Evolutionary conservation across 2,797 vertebrate genomes (phyloP).

Genomic region (Sebastes kiyomatsui): DNA sequence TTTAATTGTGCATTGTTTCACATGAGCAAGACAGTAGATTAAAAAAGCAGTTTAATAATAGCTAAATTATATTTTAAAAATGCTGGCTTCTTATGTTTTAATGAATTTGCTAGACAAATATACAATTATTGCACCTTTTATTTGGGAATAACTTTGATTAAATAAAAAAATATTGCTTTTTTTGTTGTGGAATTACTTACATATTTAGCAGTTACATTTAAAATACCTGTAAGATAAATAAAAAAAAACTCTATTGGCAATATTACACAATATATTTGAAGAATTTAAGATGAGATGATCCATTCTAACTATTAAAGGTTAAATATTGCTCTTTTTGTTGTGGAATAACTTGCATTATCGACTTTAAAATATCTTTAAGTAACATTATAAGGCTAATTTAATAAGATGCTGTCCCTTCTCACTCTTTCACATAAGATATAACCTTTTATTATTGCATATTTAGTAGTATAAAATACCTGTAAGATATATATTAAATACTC

Average conservation of each 20-base stretch:
- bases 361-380: background rate
- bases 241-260: background rate
- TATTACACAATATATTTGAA: background rate
- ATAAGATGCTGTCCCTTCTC: too few relatives aligned
- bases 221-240: background rate
- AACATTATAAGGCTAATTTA: background rate
- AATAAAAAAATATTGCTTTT: too few relatives aligned
- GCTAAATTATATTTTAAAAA: background rate
- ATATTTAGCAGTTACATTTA: background rate
- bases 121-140: background rate
- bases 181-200: too few relatives aligned
- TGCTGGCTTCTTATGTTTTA: background rate
- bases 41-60: too few relatives aligned
- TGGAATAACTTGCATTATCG: background rate
- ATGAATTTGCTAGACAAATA: background rate
- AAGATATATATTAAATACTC: too few relatives aligned
- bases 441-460: too few relatives aligned
- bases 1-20: conserved; percentile 8
- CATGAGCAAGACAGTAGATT: background rate
- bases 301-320: background rate
- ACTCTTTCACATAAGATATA: too few relatives aligned
- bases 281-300: background rate
- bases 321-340: background rate
- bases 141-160: background rate
- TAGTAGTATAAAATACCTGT: too few relatives aligned